Percentiles rank a stretch among this genome's conserved stretches.
Evolutionary conservation across 2,113 vertebrate species (phyloP).

Genomic region (Monopterus albus): DNA sequence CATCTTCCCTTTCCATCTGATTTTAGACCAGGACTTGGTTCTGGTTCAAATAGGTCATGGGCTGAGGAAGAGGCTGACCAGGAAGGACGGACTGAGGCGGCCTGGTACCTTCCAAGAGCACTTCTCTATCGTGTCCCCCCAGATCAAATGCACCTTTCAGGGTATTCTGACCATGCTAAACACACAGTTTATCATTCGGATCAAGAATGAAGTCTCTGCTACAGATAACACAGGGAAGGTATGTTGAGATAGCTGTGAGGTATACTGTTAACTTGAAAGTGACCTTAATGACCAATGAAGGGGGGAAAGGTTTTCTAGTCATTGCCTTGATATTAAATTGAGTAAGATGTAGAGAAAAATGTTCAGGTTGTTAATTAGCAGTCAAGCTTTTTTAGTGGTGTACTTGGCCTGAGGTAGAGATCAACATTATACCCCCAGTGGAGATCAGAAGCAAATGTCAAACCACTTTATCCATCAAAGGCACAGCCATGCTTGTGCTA

Average conservation of each 20-base stretch:
- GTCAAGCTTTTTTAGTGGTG: constrained; percentile 43
- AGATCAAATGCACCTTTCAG: constrained; percentile 91
- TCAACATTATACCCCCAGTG: constrained; percentile 63
- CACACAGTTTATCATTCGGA: constrained; percentile 92
- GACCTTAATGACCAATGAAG: constrained; percentile 40
- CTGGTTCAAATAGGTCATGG: constrained; percentile 94
- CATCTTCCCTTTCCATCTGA: constrained; percentile 96
- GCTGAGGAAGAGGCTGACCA: constrained; percentile 88
- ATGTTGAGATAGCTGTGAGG: constrained; percentile 64
- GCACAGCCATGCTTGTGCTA: constrained; percentile 61
- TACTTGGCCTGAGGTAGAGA: constrained; percentile 56
- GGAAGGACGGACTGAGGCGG: constrained; percentile 88
- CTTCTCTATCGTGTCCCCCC: constrained; percentile 91
- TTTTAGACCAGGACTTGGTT: constrained; percentile 93
- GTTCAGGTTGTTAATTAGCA: constrained; percentile 32
- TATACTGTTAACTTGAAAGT: constrained; percentile 8
- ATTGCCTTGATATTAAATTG: constrained; percentile 36
- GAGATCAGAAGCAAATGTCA: constrained; percentile 80
- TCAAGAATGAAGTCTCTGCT: constrained; percentile 85
- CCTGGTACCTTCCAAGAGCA: constrained; percentile 88
- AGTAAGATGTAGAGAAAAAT: not conserved
- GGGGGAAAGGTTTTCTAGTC: constrained; percentile 27
- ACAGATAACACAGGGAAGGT: constrained; percentile 89
- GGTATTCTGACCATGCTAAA: constrained; percentile 96
- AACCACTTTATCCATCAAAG: constrained; percentile 74